Conservation (phyloP, 2,888 invertebrate species). For the Philereme vetulata region DNA sequence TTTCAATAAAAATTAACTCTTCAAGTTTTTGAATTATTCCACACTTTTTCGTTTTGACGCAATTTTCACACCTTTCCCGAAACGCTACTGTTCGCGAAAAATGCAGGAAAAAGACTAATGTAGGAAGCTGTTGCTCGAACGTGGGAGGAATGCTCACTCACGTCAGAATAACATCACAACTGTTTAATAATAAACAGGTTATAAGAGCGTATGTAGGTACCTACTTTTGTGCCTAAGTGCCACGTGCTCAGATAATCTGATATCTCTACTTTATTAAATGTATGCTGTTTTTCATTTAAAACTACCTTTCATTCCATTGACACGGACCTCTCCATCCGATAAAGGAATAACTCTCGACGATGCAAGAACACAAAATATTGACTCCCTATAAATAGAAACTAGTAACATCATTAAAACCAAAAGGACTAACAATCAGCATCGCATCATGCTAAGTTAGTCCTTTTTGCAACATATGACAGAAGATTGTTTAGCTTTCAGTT, state of each 20-base stretch:
- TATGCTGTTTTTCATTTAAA: too few relatives aligned
- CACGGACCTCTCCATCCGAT: too few relatives aligned
- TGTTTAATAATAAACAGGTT: conserved; percentile 47
- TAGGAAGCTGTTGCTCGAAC: conserved; percentile 49
- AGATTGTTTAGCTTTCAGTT: too few relatives aligned
- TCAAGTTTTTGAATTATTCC: neutral
- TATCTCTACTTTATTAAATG: too few relatives aligned
- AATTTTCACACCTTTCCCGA: conserved; percentile 13
- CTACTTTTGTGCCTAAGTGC: conserved; percentile 1
- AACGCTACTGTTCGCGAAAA: conserved; percentile 66
- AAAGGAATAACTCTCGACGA: too few relatives aligned
- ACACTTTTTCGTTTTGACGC: conserved; percentile 2
- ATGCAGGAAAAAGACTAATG: conserved; percentile 66
- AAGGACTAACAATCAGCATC: too few relatives aligned
- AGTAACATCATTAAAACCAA: too few relatives aligned
- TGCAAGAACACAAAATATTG: too few relatives aligned
- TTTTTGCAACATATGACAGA: too few relatives aligned
- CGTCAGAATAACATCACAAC: conserved; percentile 52
- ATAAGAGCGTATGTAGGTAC: conserved; percentile 29
- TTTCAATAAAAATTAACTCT: conserved; percentile 6
- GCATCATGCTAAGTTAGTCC: too few relatives aligned
- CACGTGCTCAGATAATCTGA: conserved; percentile 4
- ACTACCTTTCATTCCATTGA: too few relatives aligned
- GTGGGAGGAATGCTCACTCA: conserved; percentile 54
- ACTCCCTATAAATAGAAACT: too few relatives aligned